Percentiles rank a stretch among this genome's conserved stretches.
Conservation (phyloP, 35 echinoderm and acorn worm species). For the Strongylocentrotus purpuratus region DNA sequence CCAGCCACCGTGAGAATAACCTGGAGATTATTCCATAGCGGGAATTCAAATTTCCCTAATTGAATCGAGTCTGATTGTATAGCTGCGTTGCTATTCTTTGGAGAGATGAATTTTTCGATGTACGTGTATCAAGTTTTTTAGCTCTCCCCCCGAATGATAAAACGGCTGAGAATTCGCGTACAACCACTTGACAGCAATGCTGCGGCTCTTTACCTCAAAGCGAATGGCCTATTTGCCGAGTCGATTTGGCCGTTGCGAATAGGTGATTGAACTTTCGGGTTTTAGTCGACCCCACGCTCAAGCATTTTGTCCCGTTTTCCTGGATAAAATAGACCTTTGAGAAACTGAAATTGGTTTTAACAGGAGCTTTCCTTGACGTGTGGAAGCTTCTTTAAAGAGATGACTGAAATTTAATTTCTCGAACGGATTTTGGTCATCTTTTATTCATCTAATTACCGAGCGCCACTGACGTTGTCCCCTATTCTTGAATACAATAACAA, state of each 20-base stretch:
- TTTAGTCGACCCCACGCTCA: too few species aligned
- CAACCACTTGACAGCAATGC: background rate
- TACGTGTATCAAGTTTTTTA: background rate
- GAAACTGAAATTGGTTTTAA: too few species aligned
- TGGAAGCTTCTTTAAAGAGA: too few species aligned
- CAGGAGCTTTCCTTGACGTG: too few species aligned
- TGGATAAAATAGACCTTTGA: too few species aligned
- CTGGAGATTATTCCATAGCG: background rate
- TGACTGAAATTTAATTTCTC: too few species aligned
- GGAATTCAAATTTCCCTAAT: conserved; percentile 13
- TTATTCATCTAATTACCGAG: too few species aligned
- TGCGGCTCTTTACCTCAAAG: background rate
- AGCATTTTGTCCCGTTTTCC: too few species aligned
- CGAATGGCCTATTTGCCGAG: background rate
- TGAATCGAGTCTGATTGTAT: background rate
- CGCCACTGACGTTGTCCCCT: too few species aligned
- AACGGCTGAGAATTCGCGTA: background rate
- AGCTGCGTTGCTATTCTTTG: background rate
- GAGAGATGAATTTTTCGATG: background rate
- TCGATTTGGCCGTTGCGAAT: background rate
- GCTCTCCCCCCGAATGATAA: background rate
- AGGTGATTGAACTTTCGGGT: background rate
- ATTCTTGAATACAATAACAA: too few species aligned
- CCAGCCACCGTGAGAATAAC: background rate
- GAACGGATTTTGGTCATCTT: too few species aligned